phyloP scores from a whole-genome alignment of 2,888 invertebrate species.

The Acanthosoma haemorrhoidale region DNA sequence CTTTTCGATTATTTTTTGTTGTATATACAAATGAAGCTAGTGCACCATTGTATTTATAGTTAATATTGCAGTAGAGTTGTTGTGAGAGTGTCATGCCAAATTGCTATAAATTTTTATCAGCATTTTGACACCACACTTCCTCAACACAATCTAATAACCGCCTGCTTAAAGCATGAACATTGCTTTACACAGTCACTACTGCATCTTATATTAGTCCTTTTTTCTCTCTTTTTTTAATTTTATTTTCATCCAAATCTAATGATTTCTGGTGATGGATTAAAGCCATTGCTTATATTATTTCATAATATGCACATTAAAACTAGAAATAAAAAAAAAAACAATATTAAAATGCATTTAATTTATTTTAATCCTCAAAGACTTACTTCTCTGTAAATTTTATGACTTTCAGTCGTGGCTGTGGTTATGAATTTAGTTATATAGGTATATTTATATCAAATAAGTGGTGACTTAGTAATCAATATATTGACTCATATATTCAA shows the following conservation, averaged over 20 bases:
- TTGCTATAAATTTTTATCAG: slow-evolving; percentile 34
- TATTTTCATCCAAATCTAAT: not conserved
- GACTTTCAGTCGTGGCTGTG: slow-evolving; percentile 31
- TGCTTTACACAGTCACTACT: slow-evolving; percentile 40
- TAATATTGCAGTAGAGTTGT: slow-evolving; percentile 38
- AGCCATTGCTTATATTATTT: slow-evolving; percentile 34
- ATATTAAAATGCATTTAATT: not conserved
- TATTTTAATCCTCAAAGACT: not conserved
- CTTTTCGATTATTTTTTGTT: not conserved
- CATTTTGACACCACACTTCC: slow-evolving; percentile 34
- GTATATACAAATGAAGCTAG: slow-evolving; percentile 19
- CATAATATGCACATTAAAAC: not conserved
- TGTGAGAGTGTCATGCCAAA: slow-evolving; percentile 41
- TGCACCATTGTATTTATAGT: slow-evolving; percentile 30
- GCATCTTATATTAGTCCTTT: slow-evolving; percentile 30
- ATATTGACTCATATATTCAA: too few species aligned
- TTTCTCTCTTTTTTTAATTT: not conserved
- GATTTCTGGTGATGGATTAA: slow-evolving; percentile 38
- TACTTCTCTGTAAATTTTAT: not conserved
- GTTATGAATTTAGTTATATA: slow-evolving; percentile 16
- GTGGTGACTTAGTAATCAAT: not conserved
- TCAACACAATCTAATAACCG: slow-evolving; percentile 40
- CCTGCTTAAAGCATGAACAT: slow-evolving; percentile 35
- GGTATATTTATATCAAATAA: not conserved
- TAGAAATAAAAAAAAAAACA: not conserved